A percentile compares a stretch with the other conserved stretches of the same genome.
Conservation (phyloP, 2,888 invertebrate species). For the Drosophila birchii region DNA sequence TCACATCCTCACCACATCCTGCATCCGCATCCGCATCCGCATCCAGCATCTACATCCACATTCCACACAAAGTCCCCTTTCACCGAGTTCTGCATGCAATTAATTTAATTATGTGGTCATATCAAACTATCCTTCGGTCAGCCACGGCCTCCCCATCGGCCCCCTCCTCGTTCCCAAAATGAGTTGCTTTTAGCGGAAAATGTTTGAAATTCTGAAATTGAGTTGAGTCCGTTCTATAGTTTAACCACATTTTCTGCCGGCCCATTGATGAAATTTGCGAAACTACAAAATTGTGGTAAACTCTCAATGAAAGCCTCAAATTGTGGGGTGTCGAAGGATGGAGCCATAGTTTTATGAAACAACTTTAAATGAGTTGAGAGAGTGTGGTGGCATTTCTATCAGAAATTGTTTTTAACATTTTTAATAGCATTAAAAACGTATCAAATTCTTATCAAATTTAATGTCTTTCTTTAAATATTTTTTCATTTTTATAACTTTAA, state of each 20-base stretch:
- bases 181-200: conserved; percentile 71
- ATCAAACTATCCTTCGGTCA: conserved; percentile 61
- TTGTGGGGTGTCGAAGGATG: neutral
- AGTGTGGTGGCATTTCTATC: neutral
- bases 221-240: conserved; percentile 38
- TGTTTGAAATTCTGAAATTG: conserved; percentile 63
- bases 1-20: conserved; percentile 5
- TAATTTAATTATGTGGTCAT: conserved; percentile 79
- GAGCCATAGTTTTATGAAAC: neutral
- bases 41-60: neutral
- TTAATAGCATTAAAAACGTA: neutral
- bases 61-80: conserved; percentile 1
- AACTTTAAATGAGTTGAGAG: conserved; percentile 8
- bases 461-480: neutral
- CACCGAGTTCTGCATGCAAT: conserved; percentile 61
- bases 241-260: conserved; percentile 35
- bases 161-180: conserved; percentile 35
- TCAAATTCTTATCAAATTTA: neutral
- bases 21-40: neutral
- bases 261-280: conserved; percentile 40
- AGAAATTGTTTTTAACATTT: neutral
- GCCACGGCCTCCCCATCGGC: neutral
- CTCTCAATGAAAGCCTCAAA: conserved; percentile 34
- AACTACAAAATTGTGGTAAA: conserved; percentile 46
- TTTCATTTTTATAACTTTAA: too few relatives aligned